These are phyloP conservation scores for Apeltes quadracus DNA, from an alignment of 2,113 vertebrate genomes.

Conservation along the genomic window DNA sequence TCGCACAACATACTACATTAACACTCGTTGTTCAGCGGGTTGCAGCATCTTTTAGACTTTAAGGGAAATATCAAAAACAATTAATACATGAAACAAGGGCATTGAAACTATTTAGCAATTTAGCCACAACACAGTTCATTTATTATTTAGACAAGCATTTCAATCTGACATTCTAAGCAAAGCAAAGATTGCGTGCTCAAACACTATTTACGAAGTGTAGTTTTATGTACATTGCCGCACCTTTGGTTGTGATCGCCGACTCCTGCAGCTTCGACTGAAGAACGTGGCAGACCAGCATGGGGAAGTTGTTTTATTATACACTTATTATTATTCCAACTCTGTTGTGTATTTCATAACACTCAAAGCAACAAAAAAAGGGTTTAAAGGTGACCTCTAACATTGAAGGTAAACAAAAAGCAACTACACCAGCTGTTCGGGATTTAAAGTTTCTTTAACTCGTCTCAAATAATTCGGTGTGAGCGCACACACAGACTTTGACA, in stretches of 20 bases:
- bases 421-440: background rate
- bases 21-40: slow-evolving; percentile 25
- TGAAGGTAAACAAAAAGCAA: background rate
- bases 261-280: background rate
- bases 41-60: slow-evolving; percentile 4
- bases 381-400: background rate
- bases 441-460: background rate
- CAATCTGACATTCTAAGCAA: background rate
- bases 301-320: background rate
- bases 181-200: background rate
- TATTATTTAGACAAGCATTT: background rate
- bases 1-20: slow-evolving; percentile 19
- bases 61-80: background rate
- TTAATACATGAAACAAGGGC: background rate
- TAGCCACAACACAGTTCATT: background rate
- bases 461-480: background rate
- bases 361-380: background rate
- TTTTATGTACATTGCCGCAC: background rate
- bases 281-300: background rate
- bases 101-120: background rate
- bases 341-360: background rate
- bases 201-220: background rate
- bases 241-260: background rate
- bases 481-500: slow-evolving; percentile 9
- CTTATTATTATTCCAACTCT: background rate